Percentiles rank a stretch among this genome's conserved stretches.
These are phyloP conservation scores for Fabriciana adippe DNA, from an alignment of 2,888 invertebrate genomes.

Conservation along the genomic window DNA sequence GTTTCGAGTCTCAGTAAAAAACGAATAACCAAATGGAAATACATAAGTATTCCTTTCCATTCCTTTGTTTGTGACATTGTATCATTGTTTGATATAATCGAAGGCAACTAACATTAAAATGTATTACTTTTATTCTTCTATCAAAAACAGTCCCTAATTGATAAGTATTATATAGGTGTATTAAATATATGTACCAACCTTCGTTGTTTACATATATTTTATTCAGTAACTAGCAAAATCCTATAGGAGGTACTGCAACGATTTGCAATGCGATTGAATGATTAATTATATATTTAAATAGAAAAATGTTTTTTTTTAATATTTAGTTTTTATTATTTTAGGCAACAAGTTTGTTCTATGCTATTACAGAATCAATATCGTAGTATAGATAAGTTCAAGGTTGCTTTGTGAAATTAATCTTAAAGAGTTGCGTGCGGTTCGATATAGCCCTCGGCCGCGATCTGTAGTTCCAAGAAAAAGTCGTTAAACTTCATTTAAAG, in stretches of 20 bases:
- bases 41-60: constrained; percentile 60
- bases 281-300: too few species aligned
- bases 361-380: constrained; percentile 9
- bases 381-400: constrained; percentile 59
- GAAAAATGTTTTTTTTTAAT: too few species aligned
- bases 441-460: constrained; percentile 61
- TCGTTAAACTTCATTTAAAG: constrained; percentile 68
- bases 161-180: neutral
- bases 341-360: neutral
- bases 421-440: constrained; percentile 50
- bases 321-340: neutral
- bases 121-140: neutral
- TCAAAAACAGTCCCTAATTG: neutral
- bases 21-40: constrained; percentile 63
- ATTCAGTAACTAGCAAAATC: too few species aligned
- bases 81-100: constrained; percentile 4
- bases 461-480: constrained; percentile 76
- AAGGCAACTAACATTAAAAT: neutral
- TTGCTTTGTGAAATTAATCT: constrained; percentile 51
- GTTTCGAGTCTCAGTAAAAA: constrained; percentile 67
- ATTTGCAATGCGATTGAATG: too few species aligned
- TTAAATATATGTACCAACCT: too few species aligned
- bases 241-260: too few species aligned
- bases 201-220: too few species aligned
- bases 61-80: constrained; percentile 44